Conservation (phyloP, 2,113 vertebrate species). For the Chauna torquata region DNA sequence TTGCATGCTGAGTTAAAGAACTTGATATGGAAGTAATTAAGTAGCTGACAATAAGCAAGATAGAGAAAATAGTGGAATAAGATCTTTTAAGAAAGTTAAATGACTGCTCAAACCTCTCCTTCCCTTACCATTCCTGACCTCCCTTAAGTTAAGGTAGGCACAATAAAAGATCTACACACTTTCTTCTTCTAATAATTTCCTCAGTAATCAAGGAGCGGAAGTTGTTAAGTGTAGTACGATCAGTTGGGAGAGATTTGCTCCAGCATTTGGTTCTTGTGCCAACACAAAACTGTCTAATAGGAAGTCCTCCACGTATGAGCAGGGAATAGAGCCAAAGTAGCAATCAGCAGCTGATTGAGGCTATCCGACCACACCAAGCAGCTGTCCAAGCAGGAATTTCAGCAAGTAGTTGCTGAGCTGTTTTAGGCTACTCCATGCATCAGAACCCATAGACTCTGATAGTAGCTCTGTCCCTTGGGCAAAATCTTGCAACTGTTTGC, state of each 20-base stretch:
- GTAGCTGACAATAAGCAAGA: conserved; percentile 72
- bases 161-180: conserved; percentile 88
- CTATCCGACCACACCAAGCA: neutral
- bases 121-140: conserved; percentile 77
- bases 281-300: conserved; percentile 55
- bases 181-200: conserved; percentile 91
- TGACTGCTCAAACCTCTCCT: conserved; percentile 84
- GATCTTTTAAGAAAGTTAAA: conserved; percentile 84
- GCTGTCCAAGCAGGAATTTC: neutral
- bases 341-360: neutral
- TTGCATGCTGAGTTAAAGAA: conserved; percentile 44
- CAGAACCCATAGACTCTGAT: neutral
- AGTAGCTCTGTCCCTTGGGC: neutral
- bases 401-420: neutral
- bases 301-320: neutral
- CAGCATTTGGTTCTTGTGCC: conserved; percentile 80
- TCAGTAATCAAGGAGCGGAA: conserved; percentile 89
- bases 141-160: conserved; percentile 80
- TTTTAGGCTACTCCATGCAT: neutral
- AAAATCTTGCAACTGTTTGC: neutral
- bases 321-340: neutral
- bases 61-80: conserved; percentile 84
- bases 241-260: conserved; percentile 82
- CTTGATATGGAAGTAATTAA: conserved; percentile 85
- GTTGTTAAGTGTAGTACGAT: conserved; percentile 84